A percentile compares a stretch with the other conserved stretches of the same genome.
phyloP scores from a whole-genome alignment of 2,113 vertebrate species.

The Phrynocephalus versicolor region DNA sequence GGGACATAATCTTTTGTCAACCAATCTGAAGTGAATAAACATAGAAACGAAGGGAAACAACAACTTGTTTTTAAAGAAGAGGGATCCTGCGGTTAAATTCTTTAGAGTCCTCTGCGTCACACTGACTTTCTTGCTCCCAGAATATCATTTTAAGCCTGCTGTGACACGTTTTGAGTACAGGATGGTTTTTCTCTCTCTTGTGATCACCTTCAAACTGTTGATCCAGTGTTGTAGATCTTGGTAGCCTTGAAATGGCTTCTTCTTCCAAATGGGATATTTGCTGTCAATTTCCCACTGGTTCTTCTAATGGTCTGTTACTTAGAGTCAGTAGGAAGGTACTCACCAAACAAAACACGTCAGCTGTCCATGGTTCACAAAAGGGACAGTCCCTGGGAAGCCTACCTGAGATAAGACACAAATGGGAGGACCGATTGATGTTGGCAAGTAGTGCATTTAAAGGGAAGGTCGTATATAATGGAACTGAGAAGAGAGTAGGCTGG shows the following conservation, averaged over 20 bases:
- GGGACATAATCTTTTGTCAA: background rate
- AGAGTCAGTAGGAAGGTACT: background rate
- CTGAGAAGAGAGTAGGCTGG: too few relatives aligned
- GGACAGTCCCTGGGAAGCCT: background rate
- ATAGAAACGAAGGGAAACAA: too few relatives aligned
- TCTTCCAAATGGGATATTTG: background rate
- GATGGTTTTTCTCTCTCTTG: background rate
- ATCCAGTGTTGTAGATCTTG: background rate
- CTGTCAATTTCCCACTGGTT: background rate
- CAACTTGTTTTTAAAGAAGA: background rate
- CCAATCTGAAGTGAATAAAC: background rate
- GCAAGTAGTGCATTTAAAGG: background rate
- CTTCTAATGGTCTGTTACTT: background rate
- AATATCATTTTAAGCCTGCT: background rate
- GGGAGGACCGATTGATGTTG: background rate
- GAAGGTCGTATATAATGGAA: background rate
- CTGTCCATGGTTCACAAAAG: background rate
- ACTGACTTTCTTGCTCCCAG: too few relatives aligned
- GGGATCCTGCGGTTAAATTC: background rate
- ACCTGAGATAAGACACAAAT: background rate
- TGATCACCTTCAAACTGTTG: background rate
- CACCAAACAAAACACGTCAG: background rate
- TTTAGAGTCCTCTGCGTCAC: too few relatives aligned
- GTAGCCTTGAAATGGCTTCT: background rate
- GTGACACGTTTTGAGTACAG: too few relatives aligned